Base-by-base conservation (phyloP, 1,140 invertebrate species). In the Anthonomus grandis region DNA sequence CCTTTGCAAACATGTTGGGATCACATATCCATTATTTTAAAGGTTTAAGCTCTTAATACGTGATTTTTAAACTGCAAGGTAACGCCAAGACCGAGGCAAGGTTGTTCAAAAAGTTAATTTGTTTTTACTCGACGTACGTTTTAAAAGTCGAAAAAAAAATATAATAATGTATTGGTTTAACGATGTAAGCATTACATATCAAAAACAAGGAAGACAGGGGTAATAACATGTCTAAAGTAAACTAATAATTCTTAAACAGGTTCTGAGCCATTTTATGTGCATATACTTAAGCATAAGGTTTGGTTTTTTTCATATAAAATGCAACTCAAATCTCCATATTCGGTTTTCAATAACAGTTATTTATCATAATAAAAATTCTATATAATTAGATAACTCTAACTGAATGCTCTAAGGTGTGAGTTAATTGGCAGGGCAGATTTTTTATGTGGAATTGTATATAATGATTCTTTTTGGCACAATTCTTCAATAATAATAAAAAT, bases 51-150 rank as follows among this genome's bases (percentile, higher is more conserved):
- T 57, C 21, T 44, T 34, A 49, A 57, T 57, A 58, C 56, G 41
- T 58, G 47, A 42, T 58, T 46, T 48, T 51, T 58, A 41, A 36
- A 52, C 25, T 18, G 31, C 56, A 58, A 58, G 56, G 56, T 58
- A 45, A 58, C 21, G 15, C 44, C 56, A 46, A 51, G 39, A 51
- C 18, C 49, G 19, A 34, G 9, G 27, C 56, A 58, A 50, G 56
- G 56, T 58, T 58, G 25, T 39, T 47, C 36, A 57, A 57, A 52
- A 57, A 15, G 42, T 23, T 38, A 57, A 57, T 44, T 50, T 57
- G 55, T 57, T 49, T 57, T 49, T 45, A 50, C 39, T 50, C 45
- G 17, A 50, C 39, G 38, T 57, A 50, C 27, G 55, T 25, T 50
- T 50, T 49, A 41, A 25, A 38, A 50, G 18, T 44, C 10, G 21